Evolutionary conservation across 2,113 vertebrate genomes (phyloP).

Genomic region (Pelusios castaneus): DNA sequence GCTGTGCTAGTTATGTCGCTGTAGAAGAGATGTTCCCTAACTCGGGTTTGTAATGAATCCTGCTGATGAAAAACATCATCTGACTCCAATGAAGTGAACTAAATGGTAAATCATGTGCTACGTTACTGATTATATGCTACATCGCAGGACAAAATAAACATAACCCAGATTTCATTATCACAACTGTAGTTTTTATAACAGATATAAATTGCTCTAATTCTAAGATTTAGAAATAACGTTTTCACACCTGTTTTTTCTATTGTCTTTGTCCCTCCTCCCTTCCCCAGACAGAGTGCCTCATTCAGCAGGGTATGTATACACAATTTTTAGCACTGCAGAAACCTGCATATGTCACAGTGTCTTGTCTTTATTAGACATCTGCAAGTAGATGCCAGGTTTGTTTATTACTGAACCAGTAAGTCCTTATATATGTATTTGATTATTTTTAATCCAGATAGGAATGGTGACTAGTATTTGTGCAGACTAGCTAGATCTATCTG

Average conservation of each 20-base stretch:
- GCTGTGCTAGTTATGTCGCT: background rate
- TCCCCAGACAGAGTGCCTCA: background rate
- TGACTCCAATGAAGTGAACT: background rate
- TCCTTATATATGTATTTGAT: fast-evolving
- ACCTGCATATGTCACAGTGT: background rate
- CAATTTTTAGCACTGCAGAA: background rate
- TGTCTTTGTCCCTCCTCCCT: background rate
- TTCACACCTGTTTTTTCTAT: fast-evolving
- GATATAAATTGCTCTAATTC: background rate
- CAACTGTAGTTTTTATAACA: background rate
- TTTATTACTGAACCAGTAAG: background rate
- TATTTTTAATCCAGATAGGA: background rate
- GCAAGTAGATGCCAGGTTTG: background rate
- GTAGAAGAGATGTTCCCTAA: background rate
- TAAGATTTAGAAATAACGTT: background rate
- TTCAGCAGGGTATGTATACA: fast-evolving
- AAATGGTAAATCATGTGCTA: background rate
- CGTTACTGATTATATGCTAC: background rate
- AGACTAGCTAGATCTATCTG: fast-evolving
- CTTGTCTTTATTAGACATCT: background rate
- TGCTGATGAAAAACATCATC: background rate
- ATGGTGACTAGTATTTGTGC: background rate
- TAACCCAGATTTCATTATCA: background rate
- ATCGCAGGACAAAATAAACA: background rate
- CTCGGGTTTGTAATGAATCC: background rate